Percentiles rank a stretch among this genome's conserved stretches.
These are phyloP conservation scores for Gnathonemus echidnorhynchus DNA, from an alignment of 2,113 vertebrate species.

Conservation along the genomic window DNA sequence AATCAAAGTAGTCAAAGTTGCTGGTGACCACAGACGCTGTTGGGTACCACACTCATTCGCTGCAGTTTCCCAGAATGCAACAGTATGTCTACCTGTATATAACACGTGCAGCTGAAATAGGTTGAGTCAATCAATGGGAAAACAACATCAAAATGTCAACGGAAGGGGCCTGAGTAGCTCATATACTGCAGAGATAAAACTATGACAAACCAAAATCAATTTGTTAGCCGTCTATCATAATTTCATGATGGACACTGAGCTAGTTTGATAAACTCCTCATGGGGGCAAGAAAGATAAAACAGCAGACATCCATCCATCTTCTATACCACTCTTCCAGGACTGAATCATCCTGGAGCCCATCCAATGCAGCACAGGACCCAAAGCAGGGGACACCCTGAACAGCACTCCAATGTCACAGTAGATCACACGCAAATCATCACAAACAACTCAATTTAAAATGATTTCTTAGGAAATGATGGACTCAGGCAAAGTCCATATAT, in stretches of 20 bases:
- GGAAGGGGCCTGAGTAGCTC: not conserved
- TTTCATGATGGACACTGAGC: not conserved
- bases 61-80: not conserved
- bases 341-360: not conserved
- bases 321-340: not conserved
- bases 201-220: not conserved
- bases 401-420: not conserved
- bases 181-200: not conserved
- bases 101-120: not conserved
- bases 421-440: not conserved
- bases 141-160: not conserved
- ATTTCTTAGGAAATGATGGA: not conserved
- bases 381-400: not conserved
- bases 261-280: not conserved
- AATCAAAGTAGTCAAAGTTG: not conserved
- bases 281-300: not conserved
- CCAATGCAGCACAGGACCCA: not conserved
- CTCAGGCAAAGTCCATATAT: not conserved
- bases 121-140: not conserved
- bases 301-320: not conserved
- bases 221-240: not conserved
- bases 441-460: not conserved
- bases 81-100: not conserved
- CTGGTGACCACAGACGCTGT: not conserved
- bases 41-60: not conserved